Evolutionary conservation across 2,797 vertebrate species (phyloP).

Genomic region (Melanogrammus aeglefinus): DNA sequence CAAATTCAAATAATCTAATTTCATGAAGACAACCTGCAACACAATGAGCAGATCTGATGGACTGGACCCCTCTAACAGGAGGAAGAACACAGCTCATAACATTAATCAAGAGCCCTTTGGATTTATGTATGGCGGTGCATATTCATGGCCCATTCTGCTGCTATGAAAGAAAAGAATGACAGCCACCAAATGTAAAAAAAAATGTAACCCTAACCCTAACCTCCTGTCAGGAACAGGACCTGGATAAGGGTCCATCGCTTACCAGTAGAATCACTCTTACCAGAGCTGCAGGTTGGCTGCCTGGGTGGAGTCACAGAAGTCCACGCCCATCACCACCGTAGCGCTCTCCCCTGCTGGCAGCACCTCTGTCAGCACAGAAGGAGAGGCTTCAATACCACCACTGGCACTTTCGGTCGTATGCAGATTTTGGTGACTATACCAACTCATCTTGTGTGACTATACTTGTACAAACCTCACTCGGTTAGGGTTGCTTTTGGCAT

Average conservation of each 20-base stretch:
- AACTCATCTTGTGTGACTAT: no score
- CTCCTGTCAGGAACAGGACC: not conserved
- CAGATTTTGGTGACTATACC: no score
- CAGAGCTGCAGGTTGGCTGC: constrained; percentile 96
- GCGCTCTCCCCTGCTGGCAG: constrained; percentile 81
- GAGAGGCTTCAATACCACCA: not conserved
- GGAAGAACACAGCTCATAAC: not conserved
- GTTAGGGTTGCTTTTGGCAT: no score
- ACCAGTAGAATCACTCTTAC: constrained; percentile 64
- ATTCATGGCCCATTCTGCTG: no score
- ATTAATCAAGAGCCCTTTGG: not conserved
- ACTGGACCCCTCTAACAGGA: not conserved
- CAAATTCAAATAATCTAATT: not conserved
- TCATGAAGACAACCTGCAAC: not conserved
- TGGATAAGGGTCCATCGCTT: no score
- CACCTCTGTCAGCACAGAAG: constrained; percentile 70
- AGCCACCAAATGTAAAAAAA: no score
- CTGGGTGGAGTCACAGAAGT: constrained; percentile 98
- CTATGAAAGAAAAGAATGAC: no score
- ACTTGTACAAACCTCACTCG: no score
- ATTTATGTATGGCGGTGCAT: not conserved
- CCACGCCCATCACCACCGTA: constrained; percentile 88
- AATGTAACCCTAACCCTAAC: no score
- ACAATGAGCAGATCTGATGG: not conserved
- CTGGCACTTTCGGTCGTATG: no score